phyloP scores from a whole-genome alignment of 2,113 vertebrate genomes.

The Bufo gargarizans region DNA sequence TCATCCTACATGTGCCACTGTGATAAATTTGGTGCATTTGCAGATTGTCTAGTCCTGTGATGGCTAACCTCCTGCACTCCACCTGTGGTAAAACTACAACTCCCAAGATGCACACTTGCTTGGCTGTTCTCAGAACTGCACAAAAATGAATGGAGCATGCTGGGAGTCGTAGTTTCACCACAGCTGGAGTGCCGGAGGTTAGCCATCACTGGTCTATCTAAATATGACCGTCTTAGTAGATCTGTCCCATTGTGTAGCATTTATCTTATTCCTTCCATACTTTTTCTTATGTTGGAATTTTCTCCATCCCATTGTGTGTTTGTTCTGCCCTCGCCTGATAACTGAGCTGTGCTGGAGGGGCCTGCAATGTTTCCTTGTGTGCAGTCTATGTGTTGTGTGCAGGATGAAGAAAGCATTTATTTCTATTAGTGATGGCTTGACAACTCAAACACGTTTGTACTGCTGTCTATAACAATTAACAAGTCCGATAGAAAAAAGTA shows the following conservation, averaged over 20 bases:
- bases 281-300: not conserved
- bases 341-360: slow-evolving; percentile 19
- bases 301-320: not conserved
- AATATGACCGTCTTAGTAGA: too few species aligned
- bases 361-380: slow-evolving; percentile 23
- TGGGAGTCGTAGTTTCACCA: too few species aligned
- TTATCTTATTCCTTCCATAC: not conserved
- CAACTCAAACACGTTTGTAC: not conserved
- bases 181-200: too few species aligned
- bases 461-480: not conserved
- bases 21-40: too few species aligned
- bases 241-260: not conserved
- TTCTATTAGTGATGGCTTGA: not conserved
- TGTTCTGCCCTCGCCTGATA: not conserved
- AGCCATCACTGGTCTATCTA: too few species aligned
- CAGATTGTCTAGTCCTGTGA: too few species aligned
- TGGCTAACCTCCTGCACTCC: too few species aligned
- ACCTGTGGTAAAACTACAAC: too few species aligned
- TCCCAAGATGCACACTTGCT: too few species aligned
- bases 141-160: too few species aligned
- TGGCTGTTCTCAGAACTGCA: too few species aligned
- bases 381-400: slow-evolving; percentile 13
- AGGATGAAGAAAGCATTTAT: not conserved
- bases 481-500: not conserved
- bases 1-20: too few species aligned